A percentile compares a stretch with the other conserved stretches of the same genome.
Evolutionary conservation across 2,888 invertebrate species (phyloP).

Genomic region (Euproctis similis): DNA sequence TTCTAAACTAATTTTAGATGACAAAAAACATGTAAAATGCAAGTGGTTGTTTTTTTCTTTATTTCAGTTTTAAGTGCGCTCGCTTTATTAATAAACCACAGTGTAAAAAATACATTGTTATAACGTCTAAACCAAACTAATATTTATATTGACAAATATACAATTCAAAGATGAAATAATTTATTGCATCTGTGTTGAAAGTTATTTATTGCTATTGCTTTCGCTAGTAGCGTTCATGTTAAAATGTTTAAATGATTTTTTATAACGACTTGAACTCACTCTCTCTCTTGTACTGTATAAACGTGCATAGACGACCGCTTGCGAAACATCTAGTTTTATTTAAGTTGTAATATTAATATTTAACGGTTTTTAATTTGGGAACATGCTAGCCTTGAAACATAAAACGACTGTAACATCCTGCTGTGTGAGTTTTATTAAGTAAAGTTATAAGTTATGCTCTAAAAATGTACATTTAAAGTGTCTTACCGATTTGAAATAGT

Average conservation of each 20-base stretch:
- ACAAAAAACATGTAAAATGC: too few species aligned
- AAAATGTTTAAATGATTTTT: slow-evolving; percentile 23
- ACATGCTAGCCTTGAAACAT: slow-evolving; percentile 19
- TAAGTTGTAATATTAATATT: slow-evolving; percentile 12
- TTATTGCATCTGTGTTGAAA: slow-evolving; percentile 27
- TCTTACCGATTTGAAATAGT: slow-evolving; percentile 87
- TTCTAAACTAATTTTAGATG: too few species aligned
- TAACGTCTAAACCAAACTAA: too few species aligned
- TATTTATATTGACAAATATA: too few species aligned
- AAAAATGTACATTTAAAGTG: slow-evolving; percentile 12
- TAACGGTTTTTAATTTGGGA: slow-evolving; percentile 16
- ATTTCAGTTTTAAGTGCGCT: too few species aligned
- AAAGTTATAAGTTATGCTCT: slow-evolving; percentile 12
- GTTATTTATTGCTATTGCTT: slow-evolving; percentile 31
- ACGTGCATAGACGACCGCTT: slow-evolving; percentile 12
- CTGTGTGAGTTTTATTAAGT: slow-evolving; percentile 6
- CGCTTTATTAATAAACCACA: too few species aligned
- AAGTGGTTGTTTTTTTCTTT: too few species aligned
- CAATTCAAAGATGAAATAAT: too few species aligned
- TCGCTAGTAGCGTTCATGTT: slow-evolving; percentile 30
- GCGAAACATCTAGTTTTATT: slow-evolving; percentile 15
- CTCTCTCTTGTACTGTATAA: slow-evolving; percentile 12
- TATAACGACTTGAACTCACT: slow-evolving; percentile 22
- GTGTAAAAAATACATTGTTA: too few species aligned
- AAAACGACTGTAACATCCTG: slow-evolving; percentile 9